Conservation (phyloP, 2,888 invertebrate genomes). For the Cephus pygmeus region DNA sequence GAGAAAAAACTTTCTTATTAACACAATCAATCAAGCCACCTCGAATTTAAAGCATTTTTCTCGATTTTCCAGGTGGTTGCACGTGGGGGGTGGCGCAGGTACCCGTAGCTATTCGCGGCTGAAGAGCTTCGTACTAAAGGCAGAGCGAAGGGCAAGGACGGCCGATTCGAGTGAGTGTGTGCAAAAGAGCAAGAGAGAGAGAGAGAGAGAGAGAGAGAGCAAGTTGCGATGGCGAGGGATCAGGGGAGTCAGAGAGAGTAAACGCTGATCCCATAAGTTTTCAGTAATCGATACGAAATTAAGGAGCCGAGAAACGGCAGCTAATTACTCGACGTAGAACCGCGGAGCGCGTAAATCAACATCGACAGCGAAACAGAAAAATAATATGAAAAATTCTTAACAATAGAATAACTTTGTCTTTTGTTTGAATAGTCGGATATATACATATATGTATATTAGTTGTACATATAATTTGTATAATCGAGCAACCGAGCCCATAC, state of each 20-base stretch:
- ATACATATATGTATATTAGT: too few relatives aligned
- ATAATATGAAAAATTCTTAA: too few relatives aligned
- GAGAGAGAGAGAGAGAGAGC: neutral
- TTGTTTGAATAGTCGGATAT: too few relatives aligned
- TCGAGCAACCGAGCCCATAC: too few relatives aligned
- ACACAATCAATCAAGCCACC: slow-evolving; percentile 56
- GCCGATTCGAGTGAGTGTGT: too few relatives aligned
- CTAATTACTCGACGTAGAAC: neutral
- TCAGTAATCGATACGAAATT: slow-evolving; percentile 36
- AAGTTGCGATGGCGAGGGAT: slow-evolving; percentile 4
- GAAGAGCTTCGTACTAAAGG: neutral
- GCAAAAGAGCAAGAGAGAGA: too few relatives aligned
- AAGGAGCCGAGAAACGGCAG: slow-evolving; percentile 27
- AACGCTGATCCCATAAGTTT: slow-evolving; percentile 12
- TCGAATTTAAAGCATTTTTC: slow-evolving; percentile 51
- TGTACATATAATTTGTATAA: too few relatives aligned
- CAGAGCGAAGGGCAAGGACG: too few relatives aligned
- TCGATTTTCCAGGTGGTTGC: slow-evolving; percentile 20
- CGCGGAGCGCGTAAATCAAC: too few relatives aligned
- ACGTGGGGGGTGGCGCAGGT: neutral
- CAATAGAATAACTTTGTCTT: too few relatives aligned
- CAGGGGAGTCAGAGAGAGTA: slow-evolving; percentile 16
- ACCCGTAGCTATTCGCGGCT: neutral
- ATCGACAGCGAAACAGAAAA: too few relatives aligned
- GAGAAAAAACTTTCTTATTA: slow-evolving; percentile 54